Conservation (phyloP, 2,888 invertebrate genomes). For the Diarsia rubi region DNA sequence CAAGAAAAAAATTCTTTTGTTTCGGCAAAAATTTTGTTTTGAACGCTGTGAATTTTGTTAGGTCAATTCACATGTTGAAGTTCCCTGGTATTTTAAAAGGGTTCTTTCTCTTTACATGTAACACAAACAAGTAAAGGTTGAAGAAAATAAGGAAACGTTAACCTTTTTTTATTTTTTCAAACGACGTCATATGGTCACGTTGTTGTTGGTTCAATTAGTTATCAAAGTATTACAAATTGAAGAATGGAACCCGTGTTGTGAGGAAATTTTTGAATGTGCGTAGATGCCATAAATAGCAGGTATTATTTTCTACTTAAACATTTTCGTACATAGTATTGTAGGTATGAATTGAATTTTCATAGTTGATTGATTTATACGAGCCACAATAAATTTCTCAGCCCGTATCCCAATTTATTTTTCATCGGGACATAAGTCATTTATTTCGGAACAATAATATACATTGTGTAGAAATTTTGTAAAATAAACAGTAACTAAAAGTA, state of each 20-base stretch:
- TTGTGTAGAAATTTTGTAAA: too few relatives aligned
- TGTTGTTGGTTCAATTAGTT: neutral
- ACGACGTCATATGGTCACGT: neutral
- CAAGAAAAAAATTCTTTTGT: neutral
- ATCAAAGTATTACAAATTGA: neutral
- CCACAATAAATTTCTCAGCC: too few relatives aligned
- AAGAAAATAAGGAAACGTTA: neutral
- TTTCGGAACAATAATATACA: too few relatives aligned
- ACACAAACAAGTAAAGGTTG: neutral
- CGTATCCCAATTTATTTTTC: too few relatives aligned
- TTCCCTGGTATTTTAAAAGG: neutral
- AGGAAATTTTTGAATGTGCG: neutral
- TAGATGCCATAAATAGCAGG: neutral
- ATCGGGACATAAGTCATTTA: too few relatives aligned
- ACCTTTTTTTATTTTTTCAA: neutral
- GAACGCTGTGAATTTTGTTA: neutral
- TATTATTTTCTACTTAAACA: too few relatives aligned
- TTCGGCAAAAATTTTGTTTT: neutral
- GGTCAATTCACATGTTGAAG: neutral
- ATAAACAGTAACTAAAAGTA: too few relatives aligned
- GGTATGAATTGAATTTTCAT: too few relatives aligned
- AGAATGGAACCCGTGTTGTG: neutral
- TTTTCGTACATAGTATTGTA: too few relatives aligned
- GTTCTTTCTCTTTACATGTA: neutral
- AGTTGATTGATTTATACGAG: too few relatives aligned